phyloP scores from a whole-genome alignment of 2,888 invertebrate species.

The Oeneis ivallda region DNA sequence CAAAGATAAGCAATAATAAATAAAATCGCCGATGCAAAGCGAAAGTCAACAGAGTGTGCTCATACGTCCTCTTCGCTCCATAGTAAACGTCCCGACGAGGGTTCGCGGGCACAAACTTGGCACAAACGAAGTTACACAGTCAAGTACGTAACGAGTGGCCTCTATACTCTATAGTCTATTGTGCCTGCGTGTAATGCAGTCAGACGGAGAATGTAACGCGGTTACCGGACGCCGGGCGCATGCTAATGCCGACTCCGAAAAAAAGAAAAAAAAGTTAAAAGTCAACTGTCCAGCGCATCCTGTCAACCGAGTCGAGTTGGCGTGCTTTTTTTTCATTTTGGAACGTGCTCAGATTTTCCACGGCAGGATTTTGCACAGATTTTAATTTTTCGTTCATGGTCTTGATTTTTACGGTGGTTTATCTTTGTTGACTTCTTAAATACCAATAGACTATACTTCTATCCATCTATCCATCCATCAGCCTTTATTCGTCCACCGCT shows the following conservation, averaged over 20 bases:
- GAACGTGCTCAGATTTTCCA: constrained; percentile 36
- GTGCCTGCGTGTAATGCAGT: constrained; percentile 56
- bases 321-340: constrained; percentile 35
- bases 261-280: constrained; percentile 49
- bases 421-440: background rate
- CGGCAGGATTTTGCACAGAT: constrained; percentile 26
- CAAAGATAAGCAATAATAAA: constrained; percentile 14
- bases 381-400: constrained; percentile 21
- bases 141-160: constrained; percentile 79
- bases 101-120: constrained; percentile 67
- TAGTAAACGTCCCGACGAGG: constrained; percentile 44
- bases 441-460: too few species aligned
- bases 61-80: constrained; percentile 44
- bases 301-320: constrained; percentile 37
- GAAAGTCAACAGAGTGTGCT: constrained; percentile 34
- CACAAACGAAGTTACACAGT: constrained; percentile 80
- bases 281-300: constrained; percentile 42
- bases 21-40: constrained; percentile 26
- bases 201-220: constrained; percentile 58
- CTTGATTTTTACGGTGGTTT: background rate
- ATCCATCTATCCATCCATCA: too few species aligned
- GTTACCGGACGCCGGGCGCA: constrained; percentile 69
- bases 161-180: constrained; percentile 46
- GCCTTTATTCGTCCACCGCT: too few species aligned
- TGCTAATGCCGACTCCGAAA: constrained; percentile 59